These are phyloP conservation scores for Frankliniella fusca DNA, from an alignment of 2,888 invertebrate genomes.

Conservation along the genomic window DNA sequence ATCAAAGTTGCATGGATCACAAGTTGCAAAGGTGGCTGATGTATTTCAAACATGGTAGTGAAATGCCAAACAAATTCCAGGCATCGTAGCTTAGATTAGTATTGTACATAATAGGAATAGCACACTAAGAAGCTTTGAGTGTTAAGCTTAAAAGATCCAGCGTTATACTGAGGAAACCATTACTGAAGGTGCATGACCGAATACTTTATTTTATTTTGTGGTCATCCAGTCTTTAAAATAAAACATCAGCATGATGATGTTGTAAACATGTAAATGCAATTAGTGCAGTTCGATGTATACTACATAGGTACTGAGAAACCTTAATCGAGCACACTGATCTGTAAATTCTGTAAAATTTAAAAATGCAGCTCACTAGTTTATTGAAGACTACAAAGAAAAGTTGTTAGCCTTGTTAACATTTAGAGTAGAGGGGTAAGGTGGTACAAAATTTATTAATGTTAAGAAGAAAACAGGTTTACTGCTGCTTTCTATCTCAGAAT, in stretches of 20 bases:
- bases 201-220: not conserved
- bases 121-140: constrained; percentile 1
- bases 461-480: not conserved
- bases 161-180: not conserved
- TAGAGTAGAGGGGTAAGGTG: not conserved
- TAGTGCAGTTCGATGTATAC: not conserved
- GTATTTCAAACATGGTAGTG: not conserved
- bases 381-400: not conserved
- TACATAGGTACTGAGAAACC: not conserved
- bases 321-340: not conserved
- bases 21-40: not conserved
- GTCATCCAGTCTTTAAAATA: not conserved
- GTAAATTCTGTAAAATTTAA: not conserved
- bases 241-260: not conserved
- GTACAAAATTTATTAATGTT: not conserved
- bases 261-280: not conserved
- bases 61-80: not conserved
- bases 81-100: not conserved
- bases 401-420: not conserved
- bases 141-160: constrained; percentile 11
- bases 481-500: not conserved
- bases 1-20: not conserved
- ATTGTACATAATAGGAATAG: constrained; percentile 4
- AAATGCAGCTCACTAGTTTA: not conserved
- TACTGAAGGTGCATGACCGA: not conserved